Evolutionary conservation across 2,888 invertebrate genomes (phyloP).

Genomic region (Deroplatys truncata): DNA sequence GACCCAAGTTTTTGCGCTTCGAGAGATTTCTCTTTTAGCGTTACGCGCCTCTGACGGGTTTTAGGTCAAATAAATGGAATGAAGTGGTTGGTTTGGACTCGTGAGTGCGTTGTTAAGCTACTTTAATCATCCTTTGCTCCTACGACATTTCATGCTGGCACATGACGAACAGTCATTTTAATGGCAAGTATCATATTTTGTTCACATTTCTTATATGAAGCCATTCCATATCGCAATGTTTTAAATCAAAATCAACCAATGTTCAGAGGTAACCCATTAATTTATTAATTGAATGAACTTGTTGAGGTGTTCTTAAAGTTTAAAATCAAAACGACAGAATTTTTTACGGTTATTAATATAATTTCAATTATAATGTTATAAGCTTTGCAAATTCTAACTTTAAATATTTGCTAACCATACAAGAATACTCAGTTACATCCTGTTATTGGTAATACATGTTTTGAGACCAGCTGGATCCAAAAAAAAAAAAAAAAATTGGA

Average conservation of each 20-base stretch:
- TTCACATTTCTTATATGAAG: not conserved
- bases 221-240: not conserved
- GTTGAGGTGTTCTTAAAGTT: no score
- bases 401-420: no score
- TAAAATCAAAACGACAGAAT: no score
- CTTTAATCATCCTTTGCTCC: not conserved
- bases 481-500: no score
- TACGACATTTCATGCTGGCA: not conserved
- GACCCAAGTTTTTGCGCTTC: not conserved
- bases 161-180: not conserved
- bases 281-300: no score
- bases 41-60: not conserved
- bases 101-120: not conserved
- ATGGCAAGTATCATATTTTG: not conserved
- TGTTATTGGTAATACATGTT: no score
- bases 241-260: not conserved
- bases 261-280: not conserved
- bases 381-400: no score
- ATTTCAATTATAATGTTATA: no score
- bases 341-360: no score
- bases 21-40: not conserved
- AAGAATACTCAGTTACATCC: no score
- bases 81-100: not conserved
- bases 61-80: not conserved
- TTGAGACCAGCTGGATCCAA: no score